A percentile compares a stretch with the other conserved stretches of the same genome.
These are phyloP conservation scores for Austrofundulus limnaeus DNA, from an alignment of 2,113 vertebrate genomes.

Conservation along the genomic window DNA sequence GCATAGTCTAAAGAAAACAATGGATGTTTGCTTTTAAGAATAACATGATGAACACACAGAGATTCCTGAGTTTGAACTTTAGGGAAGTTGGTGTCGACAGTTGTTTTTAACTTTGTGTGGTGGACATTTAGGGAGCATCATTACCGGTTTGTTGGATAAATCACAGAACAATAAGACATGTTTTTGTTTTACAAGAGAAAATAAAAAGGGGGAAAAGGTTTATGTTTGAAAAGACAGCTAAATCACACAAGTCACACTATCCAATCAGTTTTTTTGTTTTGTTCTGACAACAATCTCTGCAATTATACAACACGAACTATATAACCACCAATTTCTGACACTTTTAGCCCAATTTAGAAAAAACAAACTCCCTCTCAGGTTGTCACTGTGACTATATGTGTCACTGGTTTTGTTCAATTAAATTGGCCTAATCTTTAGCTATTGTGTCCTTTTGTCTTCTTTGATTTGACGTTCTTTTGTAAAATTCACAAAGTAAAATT, in stretches of 20 bases:
- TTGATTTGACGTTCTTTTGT: constrained; percentile 5
- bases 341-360: constrained; percentile 14
- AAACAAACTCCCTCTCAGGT: constrained; percentile 5
- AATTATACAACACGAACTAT: too few species aligned
- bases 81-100: too few species aligned
- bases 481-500: constrained; percentile 4
- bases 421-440: constrained; percentile 24
- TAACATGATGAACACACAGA: too few species aligned
- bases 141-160: constrained; percentile 1
- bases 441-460: background rate
- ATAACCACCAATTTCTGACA: constrained; percentile 2
- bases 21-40: background rate
- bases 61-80: too few species aligned
- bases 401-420: constrained; percentile 9
- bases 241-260: background rate
- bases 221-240: background rate
- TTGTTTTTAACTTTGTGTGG: background rate
- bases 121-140: background rate
- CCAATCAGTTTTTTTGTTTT: constrained; percentile 7
- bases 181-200: background rate
- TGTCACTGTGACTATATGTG: too few species aligned
- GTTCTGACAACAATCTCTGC: background rate
- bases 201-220: background rate
- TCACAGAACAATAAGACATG: background rate
- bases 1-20: constrained; percentile 8